phyloP scores from a whole-genome alignment of 2,113 vertebrate genomes.

The Hirundichthys speculiger region DNA sequence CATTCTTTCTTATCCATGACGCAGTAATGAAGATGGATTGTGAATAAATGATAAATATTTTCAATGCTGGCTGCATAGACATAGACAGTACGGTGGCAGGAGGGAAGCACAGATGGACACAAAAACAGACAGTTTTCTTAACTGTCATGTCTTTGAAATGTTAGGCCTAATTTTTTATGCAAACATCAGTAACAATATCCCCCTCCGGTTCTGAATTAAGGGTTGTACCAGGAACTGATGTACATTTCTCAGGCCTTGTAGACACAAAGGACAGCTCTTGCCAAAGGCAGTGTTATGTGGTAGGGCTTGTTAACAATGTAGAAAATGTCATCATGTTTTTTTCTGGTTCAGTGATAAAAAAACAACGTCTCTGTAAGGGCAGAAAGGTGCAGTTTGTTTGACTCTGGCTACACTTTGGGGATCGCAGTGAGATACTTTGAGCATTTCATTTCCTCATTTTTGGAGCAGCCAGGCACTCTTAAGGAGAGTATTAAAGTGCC shows the following conservation, averaged over 20 bases:
- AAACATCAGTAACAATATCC: slow-evolving; percentile 9
- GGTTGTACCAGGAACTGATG: slow-evolving; percentile 24
- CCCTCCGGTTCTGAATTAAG: slow-evolving; percentile 34
- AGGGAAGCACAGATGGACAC: neutral
- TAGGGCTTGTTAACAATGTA: slow-evolving; percentile 60
- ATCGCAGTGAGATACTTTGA: slow-evolving; percentile 31
- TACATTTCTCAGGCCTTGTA: slow-evolving; percentile 32
- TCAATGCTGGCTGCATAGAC: neutral
- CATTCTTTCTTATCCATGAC: slow-evolving; percentile 22
- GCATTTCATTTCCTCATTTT: slow-evolving; percentile 60
- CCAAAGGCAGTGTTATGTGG: slow-evolving; percentile 48
- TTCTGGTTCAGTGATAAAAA: slow-evolving; percentile 43
- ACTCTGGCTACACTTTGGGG: slow-evolving; percentile 23
- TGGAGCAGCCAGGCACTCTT: slow-evolving; percentile 37
- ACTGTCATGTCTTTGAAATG: slow-evolving; percentile 4
- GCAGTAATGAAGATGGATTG: slow-evolving; percentile 34
- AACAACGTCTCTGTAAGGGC: slow-evolving; percentile 24
- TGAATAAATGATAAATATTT: slow-evolving; percentile 20
- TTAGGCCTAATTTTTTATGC: slow-evolving; percentile 13
- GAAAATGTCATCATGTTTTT: slow-evolving; percentile 60
- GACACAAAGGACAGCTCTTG: slow-evolving; percentile 62
- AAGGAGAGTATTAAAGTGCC: slow-evolving; percentile 51
- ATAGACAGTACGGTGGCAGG: neutral
- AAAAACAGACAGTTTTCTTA: neutral
- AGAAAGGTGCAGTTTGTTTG: slow-evolving; percentile 41